Evolutionary conservation across 2,113 vertebrate species (phyloP), one percentile per base, ranked within the genome.

Genomic region (Clarias batrachus): DNA sequence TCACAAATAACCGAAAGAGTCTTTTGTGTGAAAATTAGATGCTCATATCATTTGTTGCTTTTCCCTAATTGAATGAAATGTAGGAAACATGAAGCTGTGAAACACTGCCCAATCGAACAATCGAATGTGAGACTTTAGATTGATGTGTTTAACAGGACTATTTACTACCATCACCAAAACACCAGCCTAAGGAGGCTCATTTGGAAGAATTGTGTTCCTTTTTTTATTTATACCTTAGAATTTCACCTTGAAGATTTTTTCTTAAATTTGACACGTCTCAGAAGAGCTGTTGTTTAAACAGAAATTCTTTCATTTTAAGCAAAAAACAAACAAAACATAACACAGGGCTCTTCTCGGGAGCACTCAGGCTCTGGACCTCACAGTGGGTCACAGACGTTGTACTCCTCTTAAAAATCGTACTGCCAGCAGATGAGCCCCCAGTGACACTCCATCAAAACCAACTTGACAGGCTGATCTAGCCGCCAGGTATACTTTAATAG

Each of bases 1-100:
- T 17, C 79, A 76, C 54, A 54, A 48, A 52, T 82, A 81, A 88
- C 73, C 79, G 83, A 87, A 87, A 86, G 62, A 57, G 76, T n/a
- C 77, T 84, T 86, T 89, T 25, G 76, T 84, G 62, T 81, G 52
- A 70, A 73, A 33, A 71, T 59, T 54, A 76, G 33, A 62, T 48
- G 63, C 41, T 41, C 27, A 41, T 41, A 41, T n/a, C 25, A 85
- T 68, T 79, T 84, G 59, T 41, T 41, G 41, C 41, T 41, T 41
- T 41, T 41, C 3, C 37, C 37, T 41, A 41, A 41, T 41, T 41
- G 37, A 41, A 41, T 41, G 37, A 41, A 41, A 41, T 41, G 37
- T 73, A 33, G 25, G 21, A 17, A 6, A 62, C 52, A 62, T 52
- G 33, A 74, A 73, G 73, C 10, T 71, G 6, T 68, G 57, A 59